A percentile compares a stretch with the other conserved stretches of the same genome.
phyloP scores from a whole-genome alignment of 2,113 vertebrate species.

The Hystrix cristata region DNA sequence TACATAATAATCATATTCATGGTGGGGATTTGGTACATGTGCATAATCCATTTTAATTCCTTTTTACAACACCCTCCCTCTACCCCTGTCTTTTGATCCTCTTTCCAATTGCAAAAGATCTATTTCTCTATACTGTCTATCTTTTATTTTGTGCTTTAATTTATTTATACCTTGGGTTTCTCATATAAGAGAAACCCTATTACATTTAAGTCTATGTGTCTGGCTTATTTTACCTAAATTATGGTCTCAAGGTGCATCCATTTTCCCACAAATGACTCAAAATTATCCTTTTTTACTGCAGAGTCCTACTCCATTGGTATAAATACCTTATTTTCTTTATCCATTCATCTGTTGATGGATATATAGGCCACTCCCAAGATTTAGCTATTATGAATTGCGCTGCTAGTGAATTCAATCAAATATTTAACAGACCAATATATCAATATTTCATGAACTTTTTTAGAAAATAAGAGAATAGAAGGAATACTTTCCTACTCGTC shows the following conservation, averaged over 20 bases:
- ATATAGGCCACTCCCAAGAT: neutral
- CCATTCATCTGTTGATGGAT: neutral
- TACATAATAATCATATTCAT: neutral
- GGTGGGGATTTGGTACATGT: neutral
- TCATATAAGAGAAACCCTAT: neutral
- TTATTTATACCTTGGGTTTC: neutral
- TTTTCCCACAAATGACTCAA: neutral
- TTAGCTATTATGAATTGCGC: neutral
- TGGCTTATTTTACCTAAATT: neutral
- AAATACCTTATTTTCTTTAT: neutral
- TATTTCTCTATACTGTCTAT: neutral
- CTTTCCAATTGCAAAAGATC: neutral
- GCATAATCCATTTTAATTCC: neutral
- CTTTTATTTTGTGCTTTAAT: neutral
- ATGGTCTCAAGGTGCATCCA: neutral
- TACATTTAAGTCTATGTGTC: neutral
- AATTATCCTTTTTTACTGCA: neutral
- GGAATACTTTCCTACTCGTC: neutral
- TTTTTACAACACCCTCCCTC: neutral
- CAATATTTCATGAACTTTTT: neutral
- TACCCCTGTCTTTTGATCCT: neutral
- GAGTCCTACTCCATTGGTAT: neutral
- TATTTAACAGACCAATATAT: neutral
- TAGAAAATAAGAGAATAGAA: slow-evolving; percentile 1
- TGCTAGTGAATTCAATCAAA: slow-evolving; percentile 15